These are phyloP conservation scores for Sycophila sp. DNA, from an alignment of 1,140 invertebrate genomes.

Conservation along the genomic window DNA sequence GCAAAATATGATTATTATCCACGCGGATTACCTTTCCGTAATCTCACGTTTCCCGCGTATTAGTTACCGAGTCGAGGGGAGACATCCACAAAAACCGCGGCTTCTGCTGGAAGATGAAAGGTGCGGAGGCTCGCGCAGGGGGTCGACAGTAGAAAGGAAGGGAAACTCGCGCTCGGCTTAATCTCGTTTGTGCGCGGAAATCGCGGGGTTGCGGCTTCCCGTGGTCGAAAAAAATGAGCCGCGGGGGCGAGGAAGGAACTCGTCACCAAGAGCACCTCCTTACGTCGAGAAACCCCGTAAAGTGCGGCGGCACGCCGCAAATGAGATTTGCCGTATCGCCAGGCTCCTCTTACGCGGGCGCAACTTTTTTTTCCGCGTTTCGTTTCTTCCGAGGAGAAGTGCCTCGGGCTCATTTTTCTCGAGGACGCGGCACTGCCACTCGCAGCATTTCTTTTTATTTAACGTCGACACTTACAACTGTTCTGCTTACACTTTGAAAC, in stretches of 20 bases:
- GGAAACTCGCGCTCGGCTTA: not conserved
- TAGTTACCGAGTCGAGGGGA: not conserved
- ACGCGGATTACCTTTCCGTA: not conserved
- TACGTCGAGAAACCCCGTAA: constrained; percentile 1
- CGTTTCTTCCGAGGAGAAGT: too few relatives aligned
- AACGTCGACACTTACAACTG: too few relatives aligned
- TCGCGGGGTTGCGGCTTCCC: not conserved
- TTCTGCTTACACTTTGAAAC: too few relatives aligned
- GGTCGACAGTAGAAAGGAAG: not conserved
- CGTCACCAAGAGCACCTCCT: too few relatives aligned
- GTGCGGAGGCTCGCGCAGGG: not conserved
- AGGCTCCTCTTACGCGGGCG: too few relatives aligned
- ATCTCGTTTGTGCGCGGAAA: not conserved
- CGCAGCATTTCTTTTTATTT: too few relatives aligned
- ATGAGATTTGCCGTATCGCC: constrained; percentile 8
- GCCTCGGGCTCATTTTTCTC: too few relatives aligned
- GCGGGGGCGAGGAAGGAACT: too few relatives aligned
- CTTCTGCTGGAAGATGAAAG: constrained; percentile 3
- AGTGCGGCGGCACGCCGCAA: not conserved
- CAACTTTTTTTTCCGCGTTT: too few relatives aligned
- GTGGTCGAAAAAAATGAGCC: too few relatives aligned
- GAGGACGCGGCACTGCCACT: too few relatives aligned
- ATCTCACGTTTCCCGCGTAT: not conserved
- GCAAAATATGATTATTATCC: too few relatives aligned
- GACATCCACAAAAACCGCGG: not conserved